Evolutionary conservation across 2,113 vertebrate genomes (phyloP), one percentile per base, ranked within the genome.

Genomic region (Tetrax tetrax): DNA sequence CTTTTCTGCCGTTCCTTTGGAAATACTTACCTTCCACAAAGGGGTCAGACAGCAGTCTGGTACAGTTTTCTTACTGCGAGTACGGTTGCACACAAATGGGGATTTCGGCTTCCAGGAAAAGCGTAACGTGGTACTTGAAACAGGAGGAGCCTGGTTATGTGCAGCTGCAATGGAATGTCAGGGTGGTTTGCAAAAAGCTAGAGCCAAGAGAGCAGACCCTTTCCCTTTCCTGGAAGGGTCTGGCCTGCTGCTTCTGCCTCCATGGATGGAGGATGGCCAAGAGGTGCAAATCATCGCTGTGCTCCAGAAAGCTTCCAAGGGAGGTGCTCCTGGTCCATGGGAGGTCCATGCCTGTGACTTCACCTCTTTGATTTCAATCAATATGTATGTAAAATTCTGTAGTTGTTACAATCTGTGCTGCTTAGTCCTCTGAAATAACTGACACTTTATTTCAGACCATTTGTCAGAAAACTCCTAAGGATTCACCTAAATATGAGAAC

Each of bases 391-490:
- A 41, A 4, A 51, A 18, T 23, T 35, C 29, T 61, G 45, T n/a
- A 3, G 14, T n/a, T 23, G n/a, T 48, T 69, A 28, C 37, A 22
- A 0, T 47, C n/a, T 45, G 5, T 91, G 69, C 29, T 81, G 3
- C 47, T 38, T n/a, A 13, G 6, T 37, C 33, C 45, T 83, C 63
- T 95, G 76, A 90, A 74, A 28, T 57, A 33, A 24, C 35, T 63
- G 60, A 29, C 37, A 41, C 51, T 98, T 94, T 50, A 16, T 97
- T 98, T 41, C 97, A 99, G 99, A 99, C 99, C 19, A 99, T 99
- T 92, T 99, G 99, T 93, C 99, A 99, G 96, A 99, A 99, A 97
- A 99, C 99, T 3, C 97, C 98, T 1, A 99, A 99, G 97, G 98
- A 99, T 59, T 99, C 98, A 2, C 84, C 95, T 1, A 98, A 98